phyloP scores from a whole-genome alignment of 2,113 vertebrate genomes.

The Hymenochirus boettgeri region DNA sequence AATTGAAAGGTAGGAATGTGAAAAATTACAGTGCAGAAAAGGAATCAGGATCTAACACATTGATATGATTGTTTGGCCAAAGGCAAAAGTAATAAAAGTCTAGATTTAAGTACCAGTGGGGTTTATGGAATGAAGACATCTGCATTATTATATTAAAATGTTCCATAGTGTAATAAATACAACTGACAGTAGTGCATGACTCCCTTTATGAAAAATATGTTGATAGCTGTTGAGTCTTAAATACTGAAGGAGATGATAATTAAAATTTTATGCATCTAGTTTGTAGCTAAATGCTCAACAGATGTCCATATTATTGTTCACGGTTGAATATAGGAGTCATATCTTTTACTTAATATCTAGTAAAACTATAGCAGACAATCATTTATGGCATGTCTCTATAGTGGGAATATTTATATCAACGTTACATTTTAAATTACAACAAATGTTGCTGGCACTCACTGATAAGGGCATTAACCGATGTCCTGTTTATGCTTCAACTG shows the following conservation, averaged over 20 bases:
- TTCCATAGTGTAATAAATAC: conserved; percentile 74
- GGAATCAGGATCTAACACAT: conserved; percentile 62
- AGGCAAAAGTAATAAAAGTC: conserved; percentile 70
- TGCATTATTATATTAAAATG: conserved; percentile 77
- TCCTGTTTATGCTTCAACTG: not conserved
- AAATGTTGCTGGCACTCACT: not conserved
- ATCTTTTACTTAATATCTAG: conserved; percentile 58
- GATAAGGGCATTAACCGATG: not conserved
- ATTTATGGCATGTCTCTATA: conserved; percentile 12
- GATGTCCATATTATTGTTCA: conserved; percentile 61
- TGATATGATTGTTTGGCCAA: conserved; percentile 69
- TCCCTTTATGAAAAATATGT: conserved; percentile 71
- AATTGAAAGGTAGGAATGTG: conserved; percentile 60
- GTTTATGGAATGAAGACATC: conserved; percentile 72
- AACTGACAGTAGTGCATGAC: conserved; percentile 65
- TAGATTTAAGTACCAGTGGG: conserved; percentile 69
- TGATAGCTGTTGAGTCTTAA: conserved; percentile 67
- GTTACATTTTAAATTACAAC: conserved; percentile 8
- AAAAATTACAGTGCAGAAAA: conserved; percentile 54
- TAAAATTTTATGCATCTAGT: conserved; percentile 69
- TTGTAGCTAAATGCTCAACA: conserved; percentile 63
- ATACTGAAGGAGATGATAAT: conserved; percentile 64
- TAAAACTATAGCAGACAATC: conserved; percentile 41
- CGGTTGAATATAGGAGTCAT: conserved; percentile 53
- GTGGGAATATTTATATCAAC: not conserved